Evolutionary conservation across 2,113 vertebrate species (phyloP).

Genomic region (Pan paniscus): DNA sequence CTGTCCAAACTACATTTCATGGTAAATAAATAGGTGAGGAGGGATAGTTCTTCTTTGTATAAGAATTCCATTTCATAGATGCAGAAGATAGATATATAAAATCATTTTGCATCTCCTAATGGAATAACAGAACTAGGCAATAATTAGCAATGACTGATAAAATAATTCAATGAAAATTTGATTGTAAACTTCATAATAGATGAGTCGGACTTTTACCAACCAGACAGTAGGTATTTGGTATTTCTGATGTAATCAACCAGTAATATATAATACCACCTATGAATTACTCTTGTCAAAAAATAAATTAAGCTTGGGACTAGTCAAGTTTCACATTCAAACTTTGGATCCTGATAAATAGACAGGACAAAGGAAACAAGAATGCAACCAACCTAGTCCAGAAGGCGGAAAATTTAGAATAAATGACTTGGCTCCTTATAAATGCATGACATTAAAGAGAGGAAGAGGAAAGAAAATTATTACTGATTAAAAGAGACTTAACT

Average conservation of each 20-base stretch:
- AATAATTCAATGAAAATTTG: not conserved
- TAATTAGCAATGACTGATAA: not conserved
- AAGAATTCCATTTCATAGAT: not conserved
- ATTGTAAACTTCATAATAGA: not conserved
- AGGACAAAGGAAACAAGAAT: not conserved
- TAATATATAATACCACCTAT: not conserved
- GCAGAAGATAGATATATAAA: not conserved
- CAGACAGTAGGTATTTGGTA: not conserved
- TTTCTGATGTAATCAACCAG: not conserved
- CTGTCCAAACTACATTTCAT: not conserved
- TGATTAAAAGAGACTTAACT: not conserved
- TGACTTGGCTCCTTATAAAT: not conserved
- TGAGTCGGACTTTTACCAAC: not conserved
- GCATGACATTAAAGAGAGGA: not conserved
- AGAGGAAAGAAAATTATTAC: not conserved
- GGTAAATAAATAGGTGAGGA: not conserved
- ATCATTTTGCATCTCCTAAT: not conserved
- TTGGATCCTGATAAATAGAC: not conserved
- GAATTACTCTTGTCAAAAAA: not conserved
- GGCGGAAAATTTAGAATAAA: not conserved
- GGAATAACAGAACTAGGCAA: not conserved
- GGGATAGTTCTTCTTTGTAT: not conserved
- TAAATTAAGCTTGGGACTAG: not conserved
- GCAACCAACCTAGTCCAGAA: not conserved
- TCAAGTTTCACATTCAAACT: not conserved